These are phyloP conservation scores for Apodemus sylvaticus DNA, from an alignment of 2,113 vertebrate species.

Conservation along the genomic window DNA sequence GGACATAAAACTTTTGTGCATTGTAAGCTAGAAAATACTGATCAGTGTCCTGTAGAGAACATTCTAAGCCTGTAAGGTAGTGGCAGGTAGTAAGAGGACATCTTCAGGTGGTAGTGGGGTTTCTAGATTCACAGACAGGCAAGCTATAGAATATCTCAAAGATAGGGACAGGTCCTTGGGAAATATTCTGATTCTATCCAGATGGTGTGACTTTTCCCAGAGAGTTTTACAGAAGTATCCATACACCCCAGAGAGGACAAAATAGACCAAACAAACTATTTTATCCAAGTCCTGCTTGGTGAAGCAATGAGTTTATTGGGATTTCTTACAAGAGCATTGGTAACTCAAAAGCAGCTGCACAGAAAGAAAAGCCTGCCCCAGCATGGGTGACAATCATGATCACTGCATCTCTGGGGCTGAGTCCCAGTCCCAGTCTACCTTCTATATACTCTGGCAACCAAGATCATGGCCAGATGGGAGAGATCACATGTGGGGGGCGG, in stretches of 20 bases:
- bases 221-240: background rate
- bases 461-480: background rate
- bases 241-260: background rate
- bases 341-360: background rate
- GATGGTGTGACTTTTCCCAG: background rate
- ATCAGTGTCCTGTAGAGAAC: background rate
- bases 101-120: background rate
- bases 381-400: background rate
- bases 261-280: background rate
- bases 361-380: background rate
- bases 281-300: background rate
- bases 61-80: background rate
- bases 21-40: constrained; percentile 20
- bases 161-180: background rate
- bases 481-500: background rate
- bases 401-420: background rate
- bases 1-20: background rate
- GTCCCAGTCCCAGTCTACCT: background rate
- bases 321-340: background rate
- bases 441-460: background rate
- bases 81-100: background rate
- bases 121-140: background rate
- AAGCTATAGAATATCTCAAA: background rate
- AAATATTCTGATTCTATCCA: background rate
- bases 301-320: background rate